Percentiles rank a stretch among this genome's conserved stretches.
phyloP scores from a whole-genome alignment of 2,888 invertebrate species.

The Limenitis camilla region DNA sequence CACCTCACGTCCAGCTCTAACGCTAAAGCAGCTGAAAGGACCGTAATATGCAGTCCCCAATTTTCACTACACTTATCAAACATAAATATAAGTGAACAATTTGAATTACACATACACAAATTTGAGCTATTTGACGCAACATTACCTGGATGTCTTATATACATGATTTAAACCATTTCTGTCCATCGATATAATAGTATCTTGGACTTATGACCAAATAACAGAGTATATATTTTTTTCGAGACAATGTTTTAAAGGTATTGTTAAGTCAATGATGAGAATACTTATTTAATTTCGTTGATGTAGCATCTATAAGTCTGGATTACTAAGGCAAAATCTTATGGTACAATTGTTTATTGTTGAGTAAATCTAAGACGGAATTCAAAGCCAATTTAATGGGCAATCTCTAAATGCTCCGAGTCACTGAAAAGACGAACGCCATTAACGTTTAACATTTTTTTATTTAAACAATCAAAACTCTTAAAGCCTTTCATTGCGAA shows the following conservation, averaged over 20 bases:
- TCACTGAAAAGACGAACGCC: not conserved
- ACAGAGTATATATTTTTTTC: too few relatives aligned
- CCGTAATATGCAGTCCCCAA: conserved; percentile 40
- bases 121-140: too few relatives aligned
- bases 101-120: too few relatives aligned
- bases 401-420: not conserved
- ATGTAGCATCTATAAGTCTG: too few relatives aligned
- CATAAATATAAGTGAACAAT: too few relatives aligned
- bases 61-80: conserved; percentile 27
- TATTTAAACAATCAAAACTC: conserved; percentile 38
- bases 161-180: too few relatives aligned
- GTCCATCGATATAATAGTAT: too few relatives aligned
- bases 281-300: too few relatives aligned
- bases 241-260: too few relatives aligned
- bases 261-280: too few relatives aligned
- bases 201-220: too few relatives aligned
- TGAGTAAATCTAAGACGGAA: not conserved
- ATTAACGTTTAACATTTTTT: conserved; percentile 1
- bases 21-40: conserved; percentile 37
- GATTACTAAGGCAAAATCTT: not conserved
- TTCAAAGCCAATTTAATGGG: not conserved
- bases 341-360: not conserved
- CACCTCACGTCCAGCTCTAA: conserved; percentile 34
- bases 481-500: conserved; percentile 43
- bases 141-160: too few relatives aligned